Evolutionary conservation across 2,797 vertebrate genomes (phyloP).

Genomic region (Cossypha dichroa): DNA sequence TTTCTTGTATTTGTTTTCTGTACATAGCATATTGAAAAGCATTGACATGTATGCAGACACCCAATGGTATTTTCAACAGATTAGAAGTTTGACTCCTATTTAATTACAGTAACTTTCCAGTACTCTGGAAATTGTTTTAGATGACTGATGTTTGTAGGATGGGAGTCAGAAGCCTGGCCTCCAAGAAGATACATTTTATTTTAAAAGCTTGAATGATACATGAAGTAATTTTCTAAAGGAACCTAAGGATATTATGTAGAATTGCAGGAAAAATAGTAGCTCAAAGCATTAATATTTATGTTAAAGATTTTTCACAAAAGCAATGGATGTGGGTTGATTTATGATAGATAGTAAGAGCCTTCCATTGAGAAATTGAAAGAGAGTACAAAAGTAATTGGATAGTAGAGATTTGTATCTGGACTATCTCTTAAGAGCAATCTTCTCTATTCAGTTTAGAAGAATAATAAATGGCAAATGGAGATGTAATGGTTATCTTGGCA

Average conservation of each 20-base stretch:
- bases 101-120: not conserved
- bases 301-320: constrained; percentile 40
- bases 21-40: not conserved
- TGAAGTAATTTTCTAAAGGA: constrained; percentile 46
- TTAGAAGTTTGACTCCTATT: not conserved
- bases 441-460: constrained; percentile 32
- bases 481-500: constrained; percentile 29
- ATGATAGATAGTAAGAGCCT: not conserved
- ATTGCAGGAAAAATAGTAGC: constrained; percentile 13
- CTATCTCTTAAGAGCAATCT: constrained; percentile 51
- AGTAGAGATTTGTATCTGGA: constrained; percentile 35
- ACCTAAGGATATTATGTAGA: not conserved
- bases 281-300: constrained; percentile 50
- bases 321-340: constrained; percentile 32
- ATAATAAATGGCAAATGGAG: constrained; percentile 24
- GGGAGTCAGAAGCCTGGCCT: not conserved
- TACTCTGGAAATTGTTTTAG: not conserved
- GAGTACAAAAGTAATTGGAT: constrained; percentile 34
- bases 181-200: not conserved
- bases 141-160: not conserved
- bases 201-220: constrained; percentile 20
- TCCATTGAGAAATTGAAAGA: constrained; percentile 38
- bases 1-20: constrained; percentile 2
- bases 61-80: not conserved
- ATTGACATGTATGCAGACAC: not conserved